These are phyloP conservation scores for Mormyrops boulengeri DNA, from an alignment of 2,797 vertebrate species.

Conservation along the genomic window DNA sequence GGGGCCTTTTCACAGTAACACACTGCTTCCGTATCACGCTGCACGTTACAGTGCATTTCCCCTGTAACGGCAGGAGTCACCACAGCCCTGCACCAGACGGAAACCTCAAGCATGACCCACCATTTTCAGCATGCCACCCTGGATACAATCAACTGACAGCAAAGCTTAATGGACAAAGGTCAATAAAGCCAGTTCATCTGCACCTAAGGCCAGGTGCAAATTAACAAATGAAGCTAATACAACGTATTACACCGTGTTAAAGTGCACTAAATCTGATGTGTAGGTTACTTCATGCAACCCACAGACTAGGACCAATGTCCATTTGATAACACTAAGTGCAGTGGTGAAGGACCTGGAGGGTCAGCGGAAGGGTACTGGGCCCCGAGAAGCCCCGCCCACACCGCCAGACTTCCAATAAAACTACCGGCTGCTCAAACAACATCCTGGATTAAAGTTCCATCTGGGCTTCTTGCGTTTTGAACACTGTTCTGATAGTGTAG, in stretches of 20 bases:
- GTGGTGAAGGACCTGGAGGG: neutral
- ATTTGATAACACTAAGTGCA: neutral
- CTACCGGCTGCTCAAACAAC: neutral
- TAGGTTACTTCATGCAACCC: neutral
- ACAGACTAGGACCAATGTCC: neutral
- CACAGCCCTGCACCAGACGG: neutral
- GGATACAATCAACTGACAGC: neutral
- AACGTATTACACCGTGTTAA: neutral
- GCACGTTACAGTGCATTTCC: neutral
- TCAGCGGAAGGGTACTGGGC: neutral
- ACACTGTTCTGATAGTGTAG: neutral
- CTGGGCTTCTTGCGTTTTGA: neutral
- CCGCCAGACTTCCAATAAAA: neutral
- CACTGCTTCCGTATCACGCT: neutral
- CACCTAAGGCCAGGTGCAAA: neutral
- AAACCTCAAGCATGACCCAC: neutral
- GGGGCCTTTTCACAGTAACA: neutral
- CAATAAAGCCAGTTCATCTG: neutral
- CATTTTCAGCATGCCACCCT: neutral
- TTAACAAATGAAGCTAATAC: neutral
- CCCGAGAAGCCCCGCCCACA: neutral
- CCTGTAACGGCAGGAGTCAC: neutral
- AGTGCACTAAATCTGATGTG: neutral
- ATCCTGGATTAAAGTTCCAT: neutral
- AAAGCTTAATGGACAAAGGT: neutral